These are phyloP conservation scores for Coendou prehensilis DNA, from an alignment of 2,797 vertebrate genomes.

Conservation along the genomic window DNA sequence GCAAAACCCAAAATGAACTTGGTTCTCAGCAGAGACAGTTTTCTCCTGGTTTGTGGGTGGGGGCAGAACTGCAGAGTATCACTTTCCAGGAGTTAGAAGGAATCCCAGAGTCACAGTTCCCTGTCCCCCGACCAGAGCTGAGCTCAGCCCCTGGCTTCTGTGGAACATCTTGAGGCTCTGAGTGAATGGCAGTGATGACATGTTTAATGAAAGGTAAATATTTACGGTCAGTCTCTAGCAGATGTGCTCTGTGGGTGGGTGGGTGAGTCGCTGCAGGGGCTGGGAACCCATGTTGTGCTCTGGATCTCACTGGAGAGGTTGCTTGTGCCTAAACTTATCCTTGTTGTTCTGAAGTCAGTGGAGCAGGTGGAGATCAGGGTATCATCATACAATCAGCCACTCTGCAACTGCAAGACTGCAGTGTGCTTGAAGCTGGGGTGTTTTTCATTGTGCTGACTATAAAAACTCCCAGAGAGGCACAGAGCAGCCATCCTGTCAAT, in stretches of 20 bases:
- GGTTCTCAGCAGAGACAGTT: background rate
- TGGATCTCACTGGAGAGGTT: background rate
- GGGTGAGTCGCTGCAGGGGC: background rate
- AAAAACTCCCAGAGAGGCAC: background rate
- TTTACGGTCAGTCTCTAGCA: constrained; percentile 66
- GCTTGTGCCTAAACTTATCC: background rate
- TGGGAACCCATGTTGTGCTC: background rate
- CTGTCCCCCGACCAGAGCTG: background rate
- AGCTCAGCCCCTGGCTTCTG: constrained; percentile 21
- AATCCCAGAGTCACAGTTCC: background rate
- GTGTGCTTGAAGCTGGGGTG: background rate
- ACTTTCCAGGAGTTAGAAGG: background rate
- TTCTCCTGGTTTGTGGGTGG: background rate
- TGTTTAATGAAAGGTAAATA: constrained; percentile 74
- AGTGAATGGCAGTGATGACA: constrained; percentile 61
- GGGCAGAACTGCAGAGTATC: background rate
- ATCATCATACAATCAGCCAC: background rate
- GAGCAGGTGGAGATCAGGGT: background rate
- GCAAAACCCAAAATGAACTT: background rate
- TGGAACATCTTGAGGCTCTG: background rate
- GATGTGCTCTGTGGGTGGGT: constrained; percentile 21
- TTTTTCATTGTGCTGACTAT: background rate
- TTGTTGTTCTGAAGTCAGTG: background rate
- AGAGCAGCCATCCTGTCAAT: background rate
- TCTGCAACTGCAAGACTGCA: background rate